Evolutionary conservation across 2,113 vertebrate species (phyloP).

Genomic region (Eurypyga helias): DNA sequence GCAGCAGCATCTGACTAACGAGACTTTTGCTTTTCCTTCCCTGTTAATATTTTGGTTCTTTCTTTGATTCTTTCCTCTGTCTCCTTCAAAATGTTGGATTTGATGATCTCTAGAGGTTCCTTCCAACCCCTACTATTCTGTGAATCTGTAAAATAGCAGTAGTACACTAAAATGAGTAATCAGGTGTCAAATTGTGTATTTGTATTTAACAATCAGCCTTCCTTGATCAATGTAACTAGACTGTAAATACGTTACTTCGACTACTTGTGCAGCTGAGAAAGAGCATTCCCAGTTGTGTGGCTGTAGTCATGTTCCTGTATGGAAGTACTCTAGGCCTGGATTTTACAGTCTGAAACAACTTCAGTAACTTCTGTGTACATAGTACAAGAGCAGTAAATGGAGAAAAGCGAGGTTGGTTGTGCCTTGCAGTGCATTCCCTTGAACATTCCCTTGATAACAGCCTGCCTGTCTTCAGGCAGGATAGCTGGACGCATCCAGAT

Average conservation of each 20-base stretch:
- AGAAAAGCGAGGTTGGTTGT: neutral
- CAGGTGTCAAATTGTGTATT: neutral
- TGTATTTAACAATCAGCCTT: neutral
- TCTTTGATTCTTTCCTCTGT: constrained; percentile 30
- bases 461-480: neutral
- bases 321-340: neutral
- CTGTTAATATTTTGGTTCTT: constrained; percentile 47
- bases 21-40: constrained; percentile 32
- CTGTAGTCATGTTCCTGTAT: neutral
- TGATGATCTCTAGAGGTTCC: too few relatives aligned
- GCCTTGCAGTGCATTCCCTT: neutral
- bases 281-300: neutral
- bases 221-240: neutral
- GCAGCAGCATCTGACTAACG: constrained; percentile 27
- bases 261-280: neutral
- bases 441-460: neutral
- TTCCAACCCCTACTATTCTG: too few relatives aligned
- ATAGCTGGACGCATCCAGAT: neutral
- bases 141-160: neutral
- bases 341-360: neutral
- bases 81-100: constrained; percentile 1
- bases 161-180: neutral
- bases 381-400: neutral
- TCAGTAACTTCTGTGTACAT: neutral
- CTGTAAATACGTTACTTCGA: neutral